Evolutionary conservation across 2,797 vertebrate genomes (phyloP).

Genomic region (Malacoctenus gilli): DNA sequence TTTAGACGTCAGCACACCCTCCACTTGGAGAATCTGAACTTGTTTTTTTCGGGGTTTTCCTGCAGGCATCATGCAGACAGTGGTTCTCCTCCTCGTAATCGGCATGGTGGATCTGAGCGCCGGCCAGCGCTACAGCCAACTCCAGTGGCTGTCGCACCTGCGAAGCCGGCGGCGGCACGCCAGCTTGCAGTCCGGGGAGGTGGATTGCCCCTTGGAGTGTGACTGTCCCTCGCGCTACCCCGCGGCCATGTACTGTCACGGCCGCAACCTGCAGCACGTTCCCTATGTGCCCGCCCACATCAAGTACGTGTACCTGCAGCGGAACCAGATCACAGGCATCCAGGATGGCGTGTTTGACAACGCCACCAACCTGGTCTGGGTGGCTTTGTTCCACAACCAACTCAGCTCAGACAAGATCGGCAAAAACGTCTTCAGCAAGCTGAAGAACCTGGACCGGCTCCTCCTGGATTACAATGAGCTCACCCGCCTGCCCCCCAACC

Average conservation of each 20-base stretch:
- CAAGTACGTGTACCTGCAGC: constrained; percentile 94
- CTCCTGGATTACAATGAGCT: constrained; percentile 92
- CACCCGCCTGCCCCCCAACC: constrained; percentile 84
- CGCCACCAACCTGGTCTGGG: constrained; percentile 90
- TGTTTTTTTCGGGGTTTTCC: constrained; percentile 3
- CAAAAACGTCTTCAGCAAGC: constrained; percentile 87
- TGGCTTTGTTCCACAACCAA: constrained; percentile 89
- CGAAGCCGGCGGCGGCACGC: constrained; percentile 64
- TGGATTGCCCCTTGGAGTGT: constrained; percentile 92
- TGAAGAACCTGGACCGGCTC: constrained; percentile 88
- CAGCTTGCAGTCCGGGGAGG: constrained; percentile 60
- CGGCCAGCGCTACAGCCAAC: constrained; percentile 53
- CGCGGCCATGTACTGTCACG: constrained; percentile 93
- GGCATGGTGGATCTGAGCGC: constrained; percentile 59
- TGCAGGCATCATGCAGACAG: constrained; percentile 65
- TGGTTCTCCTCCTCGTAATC: constrained; percentile 61
- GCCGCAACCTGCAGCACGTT: constrained; percentile 89
- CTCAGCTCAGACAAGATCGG: constrained; percentile 90
- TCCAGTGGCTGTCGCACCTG: constrained; percentile 76
- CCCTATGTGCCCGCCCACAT: constrained; percentile 91
- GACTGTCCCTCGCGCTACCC: constrained; percentile 89
- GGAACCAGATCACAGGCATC: constrained; percentile 90
- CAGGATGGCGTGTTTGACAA: constrained; percentile 91
- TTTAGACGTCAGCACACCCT: background rate
- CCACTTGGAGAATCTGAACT: constrained; percentile 1